phyloP scores from a whole-genome alignment of 2,797 vertebrate species.

The Sebastes vulpes region DNA sequence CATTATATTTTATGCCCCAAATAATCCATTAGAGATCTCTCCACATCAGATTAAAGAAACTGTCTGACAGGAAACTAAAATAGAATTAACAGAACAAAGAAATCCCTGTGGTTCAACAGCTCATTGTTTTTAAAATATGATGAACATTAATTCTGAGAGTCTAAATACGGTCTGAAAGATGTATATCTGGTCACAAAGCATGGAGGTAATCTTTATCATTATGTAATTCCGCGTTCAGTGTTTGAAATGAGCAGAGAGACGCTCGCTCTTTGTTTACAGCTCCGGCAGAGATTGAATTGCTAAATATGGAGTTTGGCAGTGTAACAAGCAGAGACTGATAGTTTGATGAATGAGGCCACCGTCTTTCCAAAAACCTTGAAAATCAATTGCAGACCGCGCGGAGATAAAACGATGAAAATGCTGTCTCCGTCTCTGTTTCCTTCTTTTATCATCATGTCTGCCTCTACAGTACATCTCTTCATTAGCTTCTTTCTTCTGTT shows the following conservation, averaged over 20 bases:
- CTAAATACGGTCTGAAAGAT: not conserved
- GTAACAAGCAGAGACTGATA: not conserved
- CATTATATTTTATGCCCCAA: not conserved
- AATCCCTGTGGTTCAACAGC: not conserved
- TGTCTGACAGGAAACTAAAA: not conserved
- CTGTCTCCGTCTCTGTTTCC: not conserved
- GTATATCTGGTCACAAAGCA: not conserved
- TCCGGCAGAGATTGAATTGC: slow-evolving; percentile 12
- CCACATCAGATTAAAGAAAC: not conserved
- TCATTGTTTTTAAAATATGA: not conserved
- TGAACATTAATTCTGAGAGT: not conserved
- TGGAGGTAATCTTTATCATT: not conserved
- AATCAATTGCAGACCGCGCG: slow-evolving; percentile 6
- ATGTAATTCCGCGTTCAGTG: not conserved
- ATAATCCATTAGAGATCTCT: not conserved
- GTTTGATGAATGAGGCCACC: slow-evolving; percentile 28
- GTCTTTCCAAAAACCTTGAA: slow-evolving; percentile 48
- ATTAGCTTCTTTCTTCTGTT: not conserved
- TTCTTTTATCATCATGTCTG: not conserved
- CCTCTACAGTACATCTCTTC: not conserved
- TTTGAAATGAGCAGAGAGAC: not conserved
- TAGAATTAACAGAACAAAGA: not conserved
- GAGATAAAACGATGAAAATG: slow-evolving; percentile 6
- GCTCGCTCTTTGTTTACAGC: slow-evolving; percentile 19
- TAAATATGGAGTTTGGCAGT: slow-evolving; percentile 23